Evolutionary conservation across 2,888 invertebrate species (phyloP).

Genomic region (Drosophila lacicola): DNA sequence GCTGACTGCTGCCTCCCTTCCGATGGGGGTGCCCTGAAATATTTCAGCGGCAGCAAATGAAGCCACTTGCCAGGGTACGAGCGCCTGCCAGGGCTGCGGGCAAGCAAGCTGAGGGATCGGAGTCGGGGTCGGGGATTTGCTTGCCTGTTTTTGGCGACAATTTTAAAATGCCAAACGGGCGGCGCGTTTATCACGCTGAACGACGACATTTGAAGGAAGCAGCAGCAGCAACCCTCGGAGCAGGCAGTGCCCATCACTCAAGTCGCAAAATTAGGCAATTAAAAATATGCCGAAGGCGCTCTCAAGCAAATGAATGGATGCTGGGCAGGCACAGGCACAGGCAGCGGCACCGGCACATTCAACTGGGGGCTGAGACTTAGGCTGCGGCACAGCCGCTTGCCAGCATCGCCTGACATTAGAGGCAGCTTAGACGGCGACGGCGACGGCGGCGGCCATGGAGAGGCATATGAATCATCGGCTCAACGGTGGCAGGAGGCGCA

Average conservation of each 20-base stretch:
- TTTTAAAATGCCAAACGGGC: constrained; percentile 79
- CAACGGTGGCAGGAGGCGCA: constrained; percentile 42
- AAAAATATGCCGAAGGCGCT: constrained; percentile 85
- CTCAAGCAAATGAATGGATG: constrained; percentile 67
- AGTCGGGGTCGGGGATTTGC: constrained; percentile 35
- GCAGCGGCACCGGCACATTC: constrained; percentile 7
- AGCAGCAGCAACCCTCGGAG: constrained; percentile 57
- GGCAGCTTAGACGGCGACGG: constrained; percentile 51
- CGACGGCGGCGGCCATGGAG: neutral
- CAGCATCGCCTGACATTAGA: constrained; percentile 50
- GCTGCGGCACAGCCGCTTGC: constrained; percentile 12
- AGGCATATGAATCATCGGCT: constrained; percentile 78
- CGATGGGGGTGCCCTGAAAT: constrained; percentile 55
- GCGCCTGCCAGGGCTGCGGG: constrained; percentile 6
- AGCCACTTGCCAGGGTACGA: constrained; percentile 67
- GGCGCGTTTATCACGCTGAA: constrained; percentile 81
- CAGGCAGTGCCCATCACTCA: constrained; percentile 81
- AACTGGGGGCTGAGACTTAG: neutral
- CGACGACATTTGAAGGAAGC: constrained; percentile 65
- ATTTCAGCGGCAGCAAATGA: constrained; percentile 75
- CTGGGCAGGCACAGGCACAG: constrained; percentile 16
- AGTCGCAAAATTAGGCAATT: constrained; percentile 85
- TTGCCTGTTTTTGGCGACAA: constrained; percentile 75
- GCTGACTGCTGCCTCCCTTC: constrained; percentile 18
- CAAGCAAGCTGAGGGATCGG: constrained; percentile 9